phyloP scores from a whole-genome alignment of 1,140 invertebrate genomes.

The Tetragonula clypearis region DNA sequence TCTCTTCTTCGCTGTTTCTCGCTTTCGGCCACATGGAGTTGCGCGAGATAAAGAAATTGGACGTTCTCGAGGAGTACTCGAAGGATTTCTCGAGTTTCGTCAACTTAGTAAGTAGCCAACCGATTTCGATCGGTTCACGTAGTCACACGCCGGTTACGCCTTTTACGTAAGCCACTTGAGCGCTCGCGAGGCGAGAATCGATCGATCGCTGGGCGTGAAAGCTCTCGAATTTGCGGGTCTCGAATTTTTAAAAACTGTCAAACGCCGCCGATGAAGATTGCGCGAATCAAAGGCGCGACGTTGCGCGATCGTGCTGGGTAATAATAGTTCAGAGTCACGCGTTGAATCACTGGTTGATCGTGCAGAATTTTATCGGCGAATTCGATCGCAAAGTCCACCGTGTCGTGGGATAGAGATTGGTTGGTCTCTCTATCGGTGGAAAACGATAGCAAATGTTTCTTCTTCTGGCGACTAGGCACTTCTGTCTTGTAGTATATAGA shows the following conservation, averaged over 20 bases:
- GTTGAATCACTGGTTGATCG: background rate
- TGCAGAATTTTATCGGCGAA: background rate
- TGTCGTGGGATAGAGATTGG: too few species aligned
- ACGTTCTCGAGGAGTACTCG: constrained; percentile 67
- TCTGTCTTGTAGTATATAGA: too few species aligned
- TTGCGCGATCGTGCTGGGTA: background rate
- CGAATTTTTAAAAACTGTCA: background rate
- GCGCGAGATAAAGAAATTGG: constrained; percentile 54
- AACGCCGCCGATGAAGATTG: background rate
- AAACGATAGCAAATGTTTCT: too few species aligned
- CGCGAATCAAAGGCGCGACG: background rate
- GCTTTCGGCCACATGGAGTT: constrained; percentile 63
- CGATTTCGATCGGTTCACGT: background rate
- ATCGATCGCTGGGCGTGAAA: constrained; percentile 1
- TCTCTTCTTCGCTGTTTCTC: background rate
- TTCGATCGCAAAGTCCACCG: background rate
- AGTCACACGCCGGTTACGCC: background rate
- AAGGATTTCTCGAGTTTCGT: constrained; percentile 60
- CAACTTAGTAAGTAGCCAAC: constrained; percentile 58
- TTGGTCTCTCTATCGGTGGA: too few species aligned
- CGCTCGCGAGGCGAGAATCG: background rate
- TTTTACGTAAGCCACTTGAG: constrained; percentile 12
- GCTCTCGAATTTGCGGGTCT: too few species aligned
- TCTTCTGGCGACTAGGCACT: too few species aligned
- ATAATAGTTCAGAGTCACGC: background rate